Base-by-base conservation (phyloP, 2,113 vertebrate species). In the Tragelaphus buxtoni region DNA sequence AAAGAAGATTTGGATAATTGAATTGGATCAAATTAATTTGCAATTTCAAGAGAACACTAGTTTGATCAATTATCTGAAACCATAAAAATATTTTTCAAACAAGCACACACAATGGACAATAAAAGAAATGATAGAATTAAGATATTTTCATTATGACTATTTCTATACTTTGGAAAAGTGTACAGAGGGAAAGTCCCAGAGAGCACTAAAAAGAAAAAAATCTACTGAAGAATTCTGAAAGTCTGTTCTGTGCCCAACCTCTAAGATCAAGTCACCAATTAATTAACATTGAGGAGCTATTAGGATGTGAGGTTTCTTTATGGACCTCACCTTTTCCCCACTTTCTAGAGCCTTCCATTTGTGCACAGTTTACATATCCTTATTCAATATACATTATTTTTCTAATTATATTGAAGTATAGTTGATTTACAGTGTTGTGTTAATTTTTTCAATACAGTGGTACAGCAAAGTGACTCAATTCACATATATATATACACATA, bases 1-100 rank as follows among this genome's bases (percentile, higher is more conserved):
- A 84, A 95, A 88, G 32, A 9, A 86, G 24, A 92, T 84, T 83
- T 32, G 45, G 28, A 63, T 30, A 90, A 80, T 45, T 74, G 58
- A 65, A 84, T 17, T 74, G 45, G 16, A 81, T 91, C 85, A 94
- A 95, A 83, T 69, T 45, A 69, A 90, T n/a, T 39, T 86, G 14
- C 7, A 76, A 86, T 55, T 87, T 97, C 45, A 93, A 89, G 16
- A 94, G 49, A 92, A 63, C 14, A 77, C 24, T 85, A 58, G 51
- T 85, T 95, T 63, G 22, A 80, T 65, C 12, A 92, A 74, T 94
- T 72, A 79, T 65, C 84, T 83, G 18, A 97, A 86, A 97, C 42
- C 47, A 77, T 26, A 88, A 45, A 93, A 69, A 63, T 47, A 80
- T 81, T 56, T 72, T 91, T 86, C 20, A 87, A 92, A 87, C 8